phyloP scores from a whole-genome alignment of 2,113 vertebrate genomes.

The Chloebia gouldiae region DNA sequence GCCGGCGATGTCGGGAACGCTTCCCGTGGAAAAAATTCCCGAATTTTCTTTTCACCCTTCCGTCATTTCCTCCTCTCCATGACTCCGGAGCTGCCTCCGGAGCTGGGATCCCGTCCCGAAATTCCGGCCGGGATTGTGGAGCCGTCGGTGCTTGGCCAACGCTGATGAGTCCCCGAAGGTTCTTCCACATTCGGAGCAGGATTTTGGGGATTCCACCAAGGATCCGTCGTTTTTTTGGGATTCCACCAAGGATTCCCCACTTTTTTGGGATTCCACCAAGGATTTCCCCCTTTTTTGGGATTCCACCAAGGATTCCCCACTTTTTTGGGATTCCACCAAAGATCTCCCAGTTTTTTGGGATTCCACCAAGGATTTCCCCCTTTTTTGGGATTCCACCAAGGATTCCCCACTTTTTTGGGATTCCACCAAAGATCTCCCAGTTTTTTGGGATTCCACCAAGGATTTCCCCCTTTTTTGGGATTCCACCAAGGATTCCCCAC shows the following conservation, averaged over 20 bases:
- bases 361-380: too few species aligned
- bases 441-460: background rate
- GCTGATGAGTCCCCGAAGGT: background rate
- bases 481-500: background rate
- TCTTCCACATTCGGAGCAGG: background rate
- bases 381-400: background rate
- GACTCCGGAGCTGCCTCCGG: background rate
- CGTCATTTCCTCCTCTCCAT: background rate
- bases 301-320: accelerated
- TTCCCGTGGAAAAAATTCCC: background rate
- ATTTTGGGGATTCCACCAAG: background rate
- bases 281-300: background rate
- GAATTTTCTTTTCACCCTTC: background rate
- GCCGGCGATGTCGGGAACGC: too few species aligned
- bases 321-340: background rate
- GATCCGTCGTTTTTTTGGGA: background rate
- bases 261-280: background rate
- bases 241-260: accelerated
- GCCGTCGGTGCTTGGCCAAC: background rate
- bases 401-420: too few species aligned
- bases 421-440: too few species aligned
- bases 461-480: background rate
- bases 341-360: background rate
- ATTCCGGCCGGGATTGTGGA: background rate
- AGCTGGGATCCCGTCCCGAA: background rate